A percentile compares a stretch with the other conserved stretches of the same genome.
phyloP scores from a whole-genome alignment of 2,113 vertebrate genomes.

The Setophaga kirtlandii region DNA sequence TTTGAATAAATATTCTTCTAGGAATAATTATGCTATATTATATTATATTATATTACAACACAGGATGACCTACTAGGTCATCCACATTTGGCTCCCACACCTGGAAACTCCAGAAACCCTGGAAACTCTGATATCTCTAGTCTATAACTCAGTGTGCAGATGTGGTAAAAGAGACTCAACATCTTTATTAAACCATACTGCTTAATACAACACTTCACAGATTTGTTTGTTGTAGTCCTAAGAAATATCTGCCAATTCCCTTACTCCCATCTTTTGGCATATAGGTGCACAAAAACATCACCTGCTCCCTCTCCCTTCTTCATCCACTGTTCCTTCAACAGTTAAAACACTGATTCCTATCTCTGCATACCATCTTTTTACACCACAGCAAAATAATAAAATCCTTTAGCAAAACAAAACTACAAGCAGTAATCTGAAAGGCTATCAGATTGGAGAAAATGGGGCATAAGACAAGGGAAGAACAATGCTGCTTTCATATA shows the following conservation, averaged over 20 bases:
- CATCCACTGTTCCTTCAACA: not conserved
- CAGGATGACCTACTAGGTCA: not conserved
- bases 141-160: not conserved
- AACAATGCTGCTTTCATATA: not conserved
- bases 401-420: not conserved
- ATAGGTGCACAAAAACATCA: not conserved
- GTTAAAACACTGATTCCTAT: not conserved
- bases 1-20: not conserved
- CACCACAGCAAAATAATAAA: not conserved
- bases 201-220: not conserved
- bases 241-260: not conserved
- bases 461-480: not conserved
- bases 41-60: not conserved
- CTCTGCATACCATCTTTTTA: not conserved
- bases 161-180: not conserved
- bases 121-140: not conserved
- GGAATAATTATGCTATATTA: not conserved
- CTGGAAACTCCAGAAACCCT: not conserved
- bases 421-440: not conserved
- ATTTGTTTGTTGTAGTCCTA: not conserved
- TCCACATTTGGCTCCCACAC: not conserved
- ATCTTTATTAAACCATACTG: not conserved
- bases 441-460: not conserved
- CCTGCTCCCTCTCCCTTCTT: not conserved
- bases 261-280: not conserved